Evolutionary conservation across 2,113 vertebrate genomes (phyloP), one percentile per base, ranked within the genome.

Genomic region (Muscicapa adusta): DNA sequence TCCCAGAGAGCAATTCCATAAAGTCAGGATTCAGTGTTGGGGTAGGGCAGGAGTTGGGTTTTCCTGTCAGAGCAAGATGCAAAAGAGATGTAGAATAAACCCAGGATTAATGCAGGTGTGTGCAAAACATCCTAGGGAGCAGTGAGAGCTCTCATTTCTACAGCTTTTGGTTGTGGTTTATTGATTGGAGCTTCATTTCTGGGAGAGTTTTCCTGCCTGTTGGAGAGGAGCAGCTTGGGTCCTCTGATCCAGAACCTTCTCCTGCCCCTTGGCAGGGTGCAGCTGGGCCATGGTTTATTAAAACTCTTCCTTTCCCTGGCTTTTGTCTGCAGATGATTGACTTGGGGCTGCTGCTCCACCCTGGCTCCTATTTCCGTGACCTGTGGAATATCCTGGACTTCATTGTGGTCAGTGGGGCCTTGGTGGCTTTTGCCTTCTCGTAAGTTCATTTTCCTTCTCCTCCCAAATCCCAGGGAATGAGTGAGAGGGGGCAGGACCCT

Each of bases 401-500:
- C 97, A 99, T 99, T 95, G 99, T 99, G 97, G 99, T 99, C 98
- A 99, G 99, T 98, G 99, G 99, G 87, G 99, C 99, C 79, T 97
- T 99, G 97, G 99, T 99, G 98, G 99, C 99, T 3, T 99, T 99
- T 96, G 99, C 99, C 72, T 99, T 99, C 98, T 98, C 99, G 99
- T 99, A 99, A 99, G 99, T 99, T 97, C 75, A 29, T 63, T 40
- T 31, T 78, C 53, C 28, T 75, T 47, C 36, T 68, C 36, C 14
- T 53, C 77, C 42, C 7, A 12, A 1, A 84, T 88, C n/a, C 54
- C 57, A 53, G 60, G 75, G 33, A 22, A 43, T 17, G 1, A 18
- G 9, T 6, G 33, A 53, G 24, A 53, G 58, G 45, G 66, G 45
- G 34, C 70, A 75, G 50, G 23, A 4, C 9, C 3, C 25, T 33